Base-by-base conservation (phyloP, 2,797 vertebrate genomes). In the Enteromius afrohamiltoni region DNA sequence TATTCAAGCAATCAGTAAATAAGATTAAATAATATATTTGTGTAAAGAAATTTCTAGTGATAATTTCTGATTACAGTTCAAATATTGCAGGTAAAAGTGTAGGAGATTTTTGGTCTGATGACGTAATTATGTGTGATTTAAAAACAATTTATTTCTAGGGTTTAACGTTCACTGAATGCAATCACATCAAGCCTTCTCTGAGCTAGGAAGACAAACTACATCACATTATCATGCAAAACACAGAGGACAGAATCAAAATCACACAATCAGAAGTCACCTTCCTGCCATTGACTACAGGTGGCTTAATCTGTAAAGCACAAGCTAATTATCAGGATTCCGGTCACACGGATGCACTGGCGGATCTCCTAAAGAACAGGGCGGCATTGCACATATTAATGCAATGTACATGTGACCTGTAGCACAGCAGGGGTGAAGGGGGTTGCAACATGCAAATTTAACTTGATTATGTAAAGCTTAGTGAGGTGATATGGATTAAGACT, bases 301-400 rank as follows among this genome's bases (percentile, higher is more conserved):
- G 75, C 79, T 78, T 85, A 84, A 85, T 88, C 86, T 86, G 80
- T 86, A 75, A 82, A 65, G 83, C 85, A 74, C 70, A 71, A 89
- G 83, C 82, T 87, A 87, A 87, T 88, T 88, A 88, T 91, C 85
- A 88, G 86, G 77, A 90, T 90, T 91, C 89, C 42, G 76, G 86
- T 85, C 84, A 86, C 88, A 88, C 73, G 55, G 65, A 85, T 71
- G 84, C 85, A 76, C 78, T 65, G 82, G 79, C 77, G 65, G 85
- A 73, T 85, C 85, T 88, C 86, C 78, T 69, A 62, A 86, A 75
- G 64, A 85, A 85, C 85, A 79, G 76, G 73, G 53, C 60, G 62
- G 77, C 55, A 79, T 79, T 58, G 71, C 87, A 85, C 88, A 88
- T 88, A 88, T 83, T 88, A 91, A 91, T 88, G 83, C 75, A 80